Evolutionary conservation across 2,113 vertebrate genomes (phyloP).

Genomic region (Lycaon pictus): DNA sequence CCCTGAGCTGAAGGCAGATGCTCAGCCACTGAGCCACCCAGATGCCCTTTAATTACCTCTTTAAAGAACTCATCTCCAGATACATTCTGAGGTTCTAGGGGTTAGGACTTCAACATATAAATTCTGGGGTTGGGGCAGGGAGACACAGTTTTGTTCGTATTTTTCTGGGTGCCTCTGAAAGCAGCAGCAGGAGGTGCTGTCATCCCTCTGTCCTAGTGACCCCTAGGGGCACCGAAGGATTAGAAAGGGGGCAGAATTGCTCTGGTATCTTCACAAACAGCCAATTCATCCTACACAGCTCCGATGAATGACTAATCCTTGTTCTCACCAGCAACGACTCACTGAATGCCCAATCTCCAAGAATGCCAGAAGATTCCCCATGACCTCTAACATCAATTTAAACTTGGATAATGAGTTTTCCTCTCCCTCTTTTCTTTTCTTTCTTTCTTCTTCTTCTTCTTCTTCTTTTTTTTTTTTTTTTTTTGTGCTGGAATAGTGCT

Average conservation of each 20-base stretch:
- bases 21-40: no score
- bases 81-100: neutral
- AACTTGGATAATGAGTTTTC: conserved; percentile 43
- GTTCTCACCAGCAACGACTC: fast-evolving
- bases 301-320: neutral
- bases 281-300: neutral
- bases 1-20: no score
- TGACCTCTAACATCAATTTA: conserved; percentile 30
- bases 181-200: neutral
- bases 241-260: neutral
- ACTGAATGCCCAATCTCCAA: neutral
- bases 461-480: no score
- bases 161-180: neutral
- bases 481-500: neutral
- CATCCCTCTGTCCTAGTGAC: neutral
- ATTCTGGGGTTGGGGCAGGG: neutral
- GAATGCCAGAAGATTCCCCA: neutral
- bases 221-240: neutral
- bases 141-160: neutral
- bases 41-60: neutral
- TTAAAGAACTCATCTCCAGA: neutral
- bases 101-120: neutral
- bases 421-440: no score
- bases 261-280: neutral
- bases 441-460: no score